phyloP scores from a whole-genome alignment of 2,888 invertebrate genomes.

The Euphydryas editha region DNA sequence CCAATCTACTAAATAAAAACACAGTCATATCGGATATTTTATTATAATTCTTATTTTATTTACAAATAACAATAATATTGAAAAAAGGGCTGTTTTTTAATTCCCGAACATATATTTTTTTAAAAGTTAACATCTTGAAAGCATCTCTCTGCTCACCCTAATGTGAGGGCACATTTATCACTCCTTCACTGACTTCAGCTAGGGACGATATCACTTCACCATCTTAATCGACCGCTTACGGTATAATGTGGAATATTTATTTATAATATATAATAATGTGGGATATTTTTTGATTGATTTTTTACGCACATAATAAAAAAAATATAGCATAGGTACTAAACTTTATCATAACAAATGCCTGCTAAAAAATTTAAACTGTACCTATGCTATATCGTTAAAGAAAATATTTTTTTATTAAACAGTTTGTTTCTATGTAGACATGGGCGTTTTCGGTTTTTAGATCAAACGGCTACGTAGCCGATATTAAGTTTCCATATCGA shows the following conservation, averaged over 20 bases:
- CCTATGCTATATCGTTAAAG: no score
- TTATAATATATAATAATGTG: no score
- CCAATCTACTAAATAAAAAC: no score
- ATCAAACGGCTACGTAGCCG: no score
- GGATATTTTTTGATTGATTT: background rate
- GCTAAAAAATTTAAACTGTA: no score
- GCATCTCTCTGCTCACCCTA: conserved; percentile 50
- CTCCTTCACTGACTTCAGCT: conserved; percentile 69
- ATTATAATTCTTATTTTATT: background rate
- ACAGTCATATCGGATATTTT: no score
- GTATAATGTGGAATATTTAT: background rate
- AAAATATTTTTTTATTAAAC: no score
- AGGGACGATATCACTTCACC: conserved; percentile 19
- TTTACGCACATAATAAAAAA: background rate
- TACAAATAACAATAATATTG: background rate
- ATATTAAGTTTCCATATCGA: no score
- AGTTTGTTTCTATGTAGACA: no score
- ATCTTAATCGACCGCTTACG: conserved; percentile 30
- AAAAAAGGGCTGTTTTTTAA: background rate
- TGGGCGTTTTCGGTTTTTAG: no score
- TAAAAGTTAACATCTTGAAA: conserved; percentile 22
- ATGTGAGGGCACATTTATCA: conserved; percentile 78
- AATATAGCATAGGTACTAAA: background rate
- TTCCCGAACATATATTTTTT: background rate
- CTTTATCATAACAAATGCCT: no score